Conservation (phyloP, 2,888 invertebrate genomes). For the Lydus trimaculatus region DNA sequence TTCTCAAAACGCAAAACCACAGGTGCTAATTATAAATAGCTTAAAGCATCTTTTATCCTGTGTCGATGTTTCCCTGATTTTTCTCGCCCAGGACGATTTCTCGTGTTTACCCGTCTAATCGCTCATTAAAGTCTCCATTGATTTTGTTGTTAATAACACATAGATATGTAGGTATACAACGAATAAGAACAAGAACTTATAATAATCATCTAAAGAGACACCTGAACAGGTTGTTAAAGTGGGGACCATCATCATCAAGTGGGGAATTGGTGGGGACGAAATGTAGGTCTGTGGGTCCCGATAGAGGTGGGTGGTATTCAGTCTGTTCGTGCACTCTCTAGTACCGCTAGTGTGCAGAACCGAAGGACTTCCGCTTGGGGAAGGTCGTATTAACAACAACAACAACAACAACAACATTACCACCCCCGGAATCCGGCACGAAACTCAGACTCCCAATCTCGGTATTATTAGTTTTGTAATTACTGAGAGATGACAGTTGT, state of each 20-base stretch:
- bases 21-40: slow-evolving; percentile 6
- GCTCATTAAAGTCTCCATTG: slow-evolving; percentile 17
- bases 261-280: slow-evolving; percentile 48
- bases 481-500: not conserved
- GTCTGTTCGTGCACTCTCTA: slow-evolving; percentile 55
- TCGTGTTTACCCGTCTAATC: slow-evolving; percentile 14
- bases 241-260: slow-evolving; percentile 43
- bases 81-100: not conserved
- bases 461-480: not conserved
- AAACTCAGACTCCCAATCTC: slow-evolving; percentile 6
- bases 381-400: slow-evolving; percentile 46
- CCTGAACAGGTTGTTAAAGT: slow-evolving; percentile 39
- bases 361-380: slow-evolving; percentile 51
- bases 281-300: slow-evolving; percentile 59
- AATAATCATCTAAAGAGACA: slow-evolving; percentile 20
- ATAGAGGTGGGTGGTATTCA: slow-evolving; percentile 57
- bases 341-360: slow-evolving; percentile 53
- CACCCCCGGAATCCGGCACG: slow-evolving; percentile 23
- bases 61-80: not conserved
- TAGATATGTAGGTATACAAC: not conserved
- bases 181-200: slow-evolving; percentile 1
- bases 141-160: slow-evolving; percentile 21
- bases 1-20: not conserved
- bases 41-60: not conserved
- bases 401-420: slow-evolving; percentile 30